A percentile compares a stretch with the other conserved stretches of the same genome.
Conservation (phyloP, 2,797 vertebrate genomes). For the Poeciliopsis infans region DNA sequence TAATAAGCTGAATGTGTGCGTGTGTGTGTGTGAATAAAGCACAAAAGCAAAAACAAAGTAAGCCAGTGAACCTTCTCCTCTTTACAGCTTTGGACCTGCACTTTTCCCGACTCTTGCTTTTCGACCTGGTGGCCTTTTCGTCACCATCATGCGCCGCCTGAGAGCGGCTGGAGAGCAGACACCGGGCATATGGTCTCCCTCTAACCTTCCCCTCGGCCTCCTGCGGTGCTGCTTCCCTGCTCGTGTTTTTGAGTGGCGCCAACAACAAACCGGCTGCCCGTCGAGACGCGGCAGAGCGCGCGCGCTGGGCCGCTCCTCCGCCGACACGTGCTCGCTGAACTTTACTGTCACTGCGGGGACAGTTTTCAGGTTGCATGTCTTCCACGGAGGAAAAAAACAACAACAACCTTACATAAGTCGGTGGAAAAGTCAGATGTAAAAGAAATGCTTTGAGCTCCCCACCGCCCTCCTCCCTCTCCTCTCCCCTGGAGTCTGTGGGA, state of each 20-base stretch:
- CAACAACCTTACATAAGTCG: conserved; percentile 59
- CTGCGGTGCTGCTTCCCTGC: conserved; percentile 76
- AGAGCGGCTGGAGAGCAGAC: conserved; percentile 19
- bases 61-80: background rate
- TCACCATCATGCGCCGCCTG: conserved; percentile 10
- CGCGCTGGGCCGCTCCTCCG: background rate
- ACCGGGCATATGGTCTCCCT: conserved; percentile 38
- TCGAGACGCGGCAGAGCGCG: conserved; percentile 84
- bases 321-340: conserved; percentile 45
- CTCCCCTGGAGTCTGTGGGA: conserved; percentile 44
- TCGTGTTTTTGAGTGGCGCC: conserved; percentile 82
- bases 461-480: background rate
- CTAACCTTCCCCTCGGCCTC: conserved; percentile 87
- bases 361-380: conserved; percentile 53
- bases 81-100: background rate
- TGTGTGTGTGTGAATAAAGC: conserved; percentile 17
- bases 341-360: conserved; percentile 54
- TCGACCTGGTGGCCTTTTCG: conserved; percentile 23
- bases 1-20: conserved; percentile 23
- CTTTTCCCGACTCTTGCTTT: background rate
- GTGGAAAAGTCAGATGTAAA: conserved; percentile 56
- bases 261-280: conserved; percentile 84
- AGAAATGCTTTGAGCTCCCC: conserved; percentile 48
- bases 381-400: background rate
- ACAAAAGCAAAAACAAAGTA: conserved; percentile 6